Evolutionary conservation across 2,888 invertebrate species (phyloP), one percentile per base, ranked within the genome.

Genomic region (Uloborus plumipes): DNA sequence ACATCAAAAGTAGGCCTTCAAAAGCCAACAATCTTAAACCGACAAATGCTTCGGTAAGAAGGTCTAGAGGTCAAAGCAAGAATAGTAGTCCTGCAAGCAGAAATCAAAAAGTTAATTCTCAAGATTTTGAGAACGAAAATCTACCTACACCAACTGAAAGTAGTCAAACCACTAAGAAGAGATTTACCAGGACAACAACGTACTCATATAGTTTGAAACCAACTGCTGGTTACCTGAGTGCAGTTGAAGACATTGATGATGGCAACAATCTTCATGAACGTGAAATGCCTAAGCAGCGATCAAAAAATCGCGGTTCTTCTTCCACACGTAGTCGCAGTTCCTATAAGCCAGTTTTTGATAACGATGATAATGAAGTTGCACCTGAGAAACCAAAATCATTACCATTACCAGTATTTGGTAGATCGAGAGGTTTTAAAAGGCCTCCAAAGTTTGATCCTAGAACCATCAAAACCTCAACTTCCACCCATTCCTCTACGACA

Each of bases 391-490:
- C 73, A 20, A 73, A 73, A 62, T 64, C 79, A 6, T 65, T 85
- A 18, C 82, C 84, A 18, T 58, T 83, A n/a, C 78, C 82, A 16
- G 78, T 83, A 11, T 82, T 84, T 50, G 82, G 78, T 39, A 53
- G 83, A 22, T 20, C 78, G 11, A 62, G 85, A 61, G 85, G 83
- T n/a, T 50, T 70, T 6, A 79, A 78, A 39, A 66, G 80, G 39
- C 79, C 79, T 53, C 83, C 85, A 1, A 72, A 76, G 26, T 85
- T 84, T 66, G 83, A 85, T 66, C 85, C 85, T 11, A 61, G 85
- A 26, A 82, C 85, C n/a, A 66, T 73, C 39, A 81, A 77, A 66
- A 39, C 75, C 4, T 71, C 67, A 1, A 62, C 61, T 16, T 67
- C 84, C 13, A 53, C 58, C 0, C 14, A 22, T 55, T 3, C 62